Percentiles rank a stretch among this genome's conserved stretches.
These are phyloP conservation scores for Pentamera pediparva DNA, from an alignment of 53 echinoderm and acorn worm genomes.

Conservation along the genomic window DNA sequence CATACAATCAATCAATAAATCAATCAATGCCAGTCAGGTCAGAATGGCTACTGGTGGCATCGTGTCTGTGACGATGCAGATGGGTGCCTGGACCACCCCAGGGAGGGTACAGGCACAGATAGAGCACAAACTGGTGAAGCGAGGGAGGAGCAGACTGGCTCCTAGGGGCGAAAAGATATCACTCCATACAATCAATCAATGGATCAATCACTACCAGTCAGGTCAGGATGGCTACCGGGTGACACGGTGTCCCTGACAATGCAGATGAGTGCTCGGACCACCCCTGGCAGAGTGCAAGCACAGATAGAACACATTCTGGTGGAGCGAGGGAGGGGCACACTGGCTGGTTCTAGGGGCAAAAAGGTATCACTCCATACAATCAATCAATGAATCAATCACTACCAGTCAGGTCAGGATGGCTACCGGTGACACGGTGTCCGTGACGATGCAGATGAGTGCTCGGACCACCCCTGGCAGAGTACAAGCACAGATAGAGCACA, in stretches of 20 bases:
- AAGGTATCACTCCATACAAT: too few relatives aligned
- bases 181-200: too few relatives aligned
- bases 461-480: conserved; percentile 85
- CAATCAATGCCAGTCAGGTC: too few relatives aligned
- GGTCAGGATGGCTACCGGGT: conserved; percentile 53
- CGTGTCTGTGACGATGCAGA: conserved; percentile 77
- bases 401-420: conserved; percentile 74
- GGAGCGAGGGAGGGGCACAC: conserved; percentile 74
- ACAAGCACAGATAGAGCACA: conserved; percentile 85
- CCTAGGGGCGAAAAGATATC: conserved; percentile 95
- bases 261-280: conserved; percentile 97
- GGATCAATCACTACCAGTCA: conserved; percentile 88
- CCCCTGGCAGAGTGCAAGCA: conserved; percentile 67
- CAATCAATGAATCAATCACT: too few relatives aligned
- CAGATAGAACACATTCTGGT: conserved; percentile 91
- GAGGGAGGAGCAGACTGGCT: conserved; percentile 71
- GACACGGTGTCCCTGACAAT: conserved; percentile 77
- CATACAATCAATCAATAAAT: too few relatives aligned
- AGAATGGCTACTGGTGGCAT: conserved; percentile 60
- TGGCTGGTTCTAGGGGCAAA: conserved; percentile 90
- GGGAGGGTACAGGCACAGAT: conserved; percentile 85
- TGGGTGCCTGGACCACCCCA: conserved; percentile 92
- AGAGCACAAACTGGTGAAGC: conserved; percentile 85
- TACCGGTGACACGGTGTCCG: conserved; percentile 65
- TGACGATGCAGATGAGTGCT: conserved; percentile 91